Evolutionary conservation across 2,888 invertebrate genomes (phyloP).

Genomic region (Polymixis lichenea): DNA sequence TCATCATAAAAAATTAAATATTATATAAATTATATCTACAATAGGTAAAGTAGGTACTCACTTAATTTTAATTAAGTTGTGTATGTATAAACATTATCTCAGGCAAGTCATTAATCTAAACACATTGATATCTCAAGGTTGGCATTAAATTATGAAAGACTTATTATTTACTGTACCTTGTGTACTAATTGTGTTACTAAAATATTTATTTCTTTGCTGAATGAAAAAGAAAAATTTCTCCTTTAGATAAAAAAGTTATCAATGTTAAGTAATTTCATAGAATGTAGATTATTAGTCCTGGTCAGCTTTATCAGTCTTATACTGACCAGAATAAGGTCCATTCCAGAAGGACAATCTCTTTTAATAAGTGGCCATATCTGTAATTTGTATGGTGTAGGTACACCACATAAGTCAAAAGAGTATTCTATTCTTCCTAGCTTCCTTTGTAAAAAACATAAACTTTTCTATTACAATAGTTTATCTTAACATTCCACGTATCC

Average conservation of each 20-base stretch:
- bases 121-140: constrained; percentile 24
- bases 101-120: not conserved
- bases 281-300: no score
- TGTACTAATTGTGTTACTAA: not conserved
- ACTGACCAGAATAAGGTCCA: not conserved
- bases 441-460: no score
- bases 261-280: not conserved
- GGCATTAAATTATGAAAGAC: not conserved
- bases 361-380: not conserved
- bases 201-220: not conserved
- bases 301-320: not conserved
- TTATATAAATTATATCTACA: not conserved
- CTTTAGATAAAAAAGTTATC: not conserved
- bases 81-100: not conserved
- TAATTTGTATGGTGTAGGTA: not conserved
- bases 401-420: not conserved
- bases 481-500: not conserved
- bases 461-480: not conserved
- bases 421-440: not conserved
- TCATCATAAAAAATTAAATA: not conserved
- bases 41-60: no score
- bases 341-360: not conserved
- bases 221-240: not conserved
- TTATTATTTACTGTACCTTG: not conserved
- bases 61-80: not conserved